These are phyloP conservation scores for Dinoponera quadriceps DNA, from an alignment of 1,140 invertebrate genomes.

Conservation along the genomic window DNA sequence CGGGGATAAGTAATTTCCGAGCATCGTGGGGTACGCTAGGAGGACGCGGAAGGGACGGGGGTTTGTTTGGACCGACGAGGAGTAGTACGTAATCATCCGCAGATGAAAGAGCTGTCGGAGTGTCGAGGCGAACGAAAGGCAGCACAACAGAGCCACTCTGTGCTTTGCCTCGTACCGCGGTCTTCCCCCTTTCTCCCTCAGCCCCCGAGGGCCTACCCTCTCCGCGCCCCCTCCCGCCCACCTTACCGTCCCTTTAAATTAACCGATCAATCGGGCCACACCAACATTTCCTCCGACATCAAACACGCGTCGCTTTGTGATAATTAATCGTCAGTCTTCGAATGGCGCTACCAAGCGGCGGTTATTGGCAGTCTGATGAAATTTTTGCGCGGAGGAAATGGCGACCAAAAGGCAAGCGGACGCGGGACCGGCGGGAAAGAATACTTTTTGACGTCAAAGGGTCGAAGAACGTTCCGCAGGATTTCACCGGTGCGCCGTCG, in stretches of 20 bases:
- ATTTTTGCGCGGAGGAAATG: constrained; percentile 67
- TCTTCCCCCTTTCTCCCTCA: constrained; percentile 69
- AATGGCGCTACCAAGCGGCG: constrained; percentile 50
- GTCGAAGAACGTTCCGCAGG: constrained; percentile 62
- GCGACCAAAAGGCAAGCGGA: constrained; percentile 52
- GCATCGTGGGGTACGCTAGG: constrained; percentile 54
- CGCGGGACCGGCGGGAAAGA: constrained; percentile 49
- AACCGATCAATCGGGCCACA: constrained; percentile 83
- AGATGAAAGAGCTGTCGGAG: constrained; percentile 86
- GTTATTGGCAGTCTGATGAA: constrained; percentile 74
- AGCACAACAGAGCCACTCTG: constrained; percentile 81
- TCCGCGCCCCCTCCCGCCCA: constrained; percentile 63
- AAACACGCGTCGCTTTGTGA: constrained; percentile 83
- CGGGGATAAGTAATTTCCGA: constrained; percentile 77
- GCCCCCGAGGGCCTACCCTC: constrained; percentile 44
- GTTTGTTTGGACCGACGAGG: constrained; percentile 74
- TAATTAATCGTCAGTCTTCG: constrained; percentile 82
- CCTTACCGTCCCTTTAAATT: constrained; percentile 83
- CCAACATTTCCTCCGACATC: constrained; percentile 79
- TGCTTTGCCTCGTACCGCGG: constrained; percentile 73
- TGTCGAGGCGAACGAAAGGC: constrained; percentile 83
- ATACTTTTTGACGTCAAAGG: constrained; percentile 69
- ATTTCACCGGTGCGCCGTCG: constrained; percentile 35
- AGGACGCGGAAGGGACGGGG: constrained; percentile 39
- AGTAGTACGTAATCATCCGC: constrained; percentile 81